Evolutionary conservation across 2,113 vertebrate species (phyloP).

Genomic region (Nanger granti): DNA sequence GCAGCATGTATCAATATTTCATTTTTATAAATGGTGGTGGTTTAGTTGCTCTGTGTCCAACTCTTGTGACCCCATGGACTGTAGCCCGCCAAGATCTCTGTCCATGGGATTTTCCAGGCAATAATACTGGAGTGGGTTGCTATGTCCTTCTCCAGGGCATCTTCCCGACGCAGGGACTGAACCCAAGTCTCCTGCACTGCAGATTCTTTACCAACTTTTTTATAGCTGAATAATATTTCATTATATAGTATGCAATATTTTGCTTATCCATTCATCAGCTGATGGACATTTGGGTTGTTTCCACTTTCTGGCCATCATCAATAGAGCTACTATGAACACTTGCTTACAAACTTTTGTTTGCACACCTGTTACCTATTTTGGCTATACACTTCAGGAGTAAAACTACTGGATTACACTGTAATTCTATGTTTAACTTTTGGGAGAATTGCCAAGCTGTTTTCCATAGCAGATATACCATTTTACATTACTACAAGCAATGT

Average conservation of each 20-base stretch:
- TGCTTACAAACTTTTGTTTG: neutral
- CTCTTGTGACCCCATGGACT: neutral
- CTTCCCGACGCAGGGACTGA: neutral
- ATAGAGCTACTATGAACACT: neutral
- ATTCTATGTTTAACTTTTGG: neutral
- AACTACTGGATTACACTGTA: neutral
- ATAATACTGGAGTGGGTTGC: neutral
- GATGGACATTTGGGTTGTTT: neutral
- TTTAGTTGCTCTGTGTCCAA: neutral
- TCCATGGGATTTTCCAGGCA: neutral
- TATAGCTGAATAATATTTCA: neutral
- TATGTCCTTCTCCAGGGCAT: neutral
- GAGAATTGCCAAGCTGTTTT: neutral
- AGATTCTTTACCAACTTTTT: neutral
- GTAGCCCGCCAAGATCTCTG: neutral
- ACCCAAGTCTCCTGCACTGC: neutral
- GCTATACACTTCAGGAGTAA: neutral
- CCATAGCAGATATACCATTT: neutral
- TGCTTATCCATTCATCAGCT: neutral
- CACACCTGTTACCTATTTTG: neutral
- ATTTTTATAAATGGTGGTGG: neutral
- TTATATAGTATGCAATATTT: neutral
- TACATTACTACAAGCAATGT: neutral
- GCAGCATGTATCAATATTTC: neutral
- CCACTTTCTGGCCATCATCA: neutral